Percentiles rank a stretch among this genome's conserved stretches.
phyloP scores from a whole-genome alignment of 2,888 invertebrate genomes.

The Catotricha subobsoleta region DNA sequence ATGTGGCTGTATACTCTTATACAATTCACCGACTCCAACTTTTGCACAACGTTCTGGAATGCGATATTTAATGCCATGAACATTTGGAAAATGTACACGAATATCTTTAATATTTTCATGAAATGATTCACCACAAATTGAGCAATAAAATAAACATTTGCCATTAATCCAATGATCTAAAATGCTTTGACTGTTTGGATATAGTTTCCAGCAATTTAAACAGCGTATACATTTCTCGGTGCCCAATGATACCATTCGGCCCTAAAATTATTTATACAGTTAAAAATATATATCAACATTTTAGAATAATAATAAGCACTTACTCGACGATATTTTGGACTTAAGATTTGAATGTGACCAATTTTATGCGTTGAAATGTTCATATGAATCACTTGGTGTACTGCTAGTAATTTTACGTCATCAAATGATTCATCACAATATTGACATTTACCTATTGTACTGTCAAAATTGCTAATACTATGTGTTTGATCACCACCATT shows the following conservation, averaged over 20 bases:
- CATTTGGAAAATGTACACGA: slow-evolving; percentile 17
- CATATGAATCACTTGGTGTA: slow-evolving; percentile 20
- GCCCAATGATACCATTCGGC: slow-evolving; percentile 10
- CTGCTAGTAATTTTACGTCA: slow-evolving; percentile 15
- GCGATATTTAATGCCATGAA: slow-evolving; percentile 16
- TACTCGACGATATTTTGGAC: slow-evolving; percentile 4
- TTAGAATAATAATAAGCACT: too few relatives aligned
- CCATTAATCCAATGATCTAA: slow-evolving; percentile 19
- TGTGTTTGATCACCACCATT: neutral
- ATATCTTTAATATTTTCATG: slow-evolving; percentile 18
- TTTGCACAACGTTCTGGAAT: neutral
- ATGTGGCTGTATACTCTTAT: neutral
- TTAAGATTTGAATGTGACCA: neutral
- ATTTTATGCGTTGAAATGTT: neutral
- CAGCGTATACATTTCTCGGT: slow-evolving; percentile 19
- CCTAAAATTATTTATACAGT: neutral
- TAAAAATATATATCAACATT: neutral
- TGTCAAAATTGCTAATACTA: neutral
- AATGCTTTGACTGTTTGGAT: slow-evolving; percentile 17
- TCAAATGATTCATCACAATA: slow-evolving; percentile 9
- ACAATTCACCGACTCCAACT: neutral
- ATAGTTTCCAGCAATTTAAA: slow-evolving; percentile 20
- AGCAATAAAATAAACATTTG: slow-evolving; percentile 20
- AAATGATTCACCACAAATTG: slow-evolving; percentile 19
- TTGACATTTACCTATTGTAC: slow-evolving; percentile 9